Percentiles rank a stretch among this genome's conserved stretches.
Conservation (phyloP, 2,888 invertebrate genomes). For the Drosophila birchii region DNA sequence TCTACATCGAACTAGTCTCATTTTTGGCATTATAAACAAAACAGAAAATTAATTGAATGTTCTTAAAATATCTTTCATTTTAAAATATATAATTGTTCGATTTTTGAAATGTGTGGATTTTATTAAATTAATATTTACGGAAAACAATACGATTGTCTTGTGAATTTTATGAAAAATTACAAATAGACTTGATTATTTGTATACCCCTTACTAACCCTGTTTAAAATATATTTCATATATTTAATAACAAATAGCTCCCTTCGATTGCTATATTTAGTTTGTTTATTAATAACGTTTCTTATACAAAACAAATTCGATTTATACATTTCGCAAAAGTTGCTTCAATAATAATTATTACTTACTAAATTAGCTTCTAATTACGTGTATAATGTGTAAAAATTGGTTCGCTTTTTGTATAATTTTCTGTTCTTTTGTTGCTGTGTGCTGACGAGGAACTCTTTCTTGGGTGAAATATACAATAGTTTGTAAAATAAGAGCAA, state of each 20-base stretch:
- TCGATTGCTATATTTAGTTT: background rate
- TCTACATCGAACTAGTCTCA: no score
- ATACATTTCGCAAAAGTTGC: constrained; percentile 54
- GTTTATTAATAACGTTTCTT: constrained; percentile 53
- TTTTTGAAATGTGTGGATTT: background rate
- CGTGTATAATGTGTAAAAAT: constrained; percentile 42
- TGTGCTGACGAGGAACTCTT: constrained; percentile 27
- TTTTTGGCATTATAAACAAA: background rate
- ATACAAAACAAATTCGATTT: constrained; percentile 62
- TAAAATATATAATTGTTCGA: background rate
- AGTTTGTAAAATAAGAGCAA: constrained; percentile 14
- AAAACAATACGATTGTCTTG: no score
- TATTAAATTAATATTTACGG: background rate
- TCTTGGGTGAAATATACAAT: constrained; percentile 32
- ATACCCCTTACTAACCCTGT: no score
- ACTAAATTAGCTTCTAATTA: constrained; percentile 30
- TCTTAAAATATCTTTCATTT: background rate
- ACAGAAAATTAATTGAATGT: background rate
- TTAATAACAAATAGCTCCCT: background rate
- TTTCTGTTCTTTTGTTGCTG: constrained; percentile 3
- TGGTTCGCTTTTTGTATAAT: constrained; percentile 19
- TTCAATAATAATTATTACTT: constrained; percentile 33
- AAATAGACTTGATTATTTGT: no score
- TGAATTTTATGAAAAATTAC: no score
- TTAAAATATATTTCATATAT: background rate